Evolutionary conservation across 2,888 invertebrate genomes (phyloP).

Genomic region (Alcis repandata): DNA sequence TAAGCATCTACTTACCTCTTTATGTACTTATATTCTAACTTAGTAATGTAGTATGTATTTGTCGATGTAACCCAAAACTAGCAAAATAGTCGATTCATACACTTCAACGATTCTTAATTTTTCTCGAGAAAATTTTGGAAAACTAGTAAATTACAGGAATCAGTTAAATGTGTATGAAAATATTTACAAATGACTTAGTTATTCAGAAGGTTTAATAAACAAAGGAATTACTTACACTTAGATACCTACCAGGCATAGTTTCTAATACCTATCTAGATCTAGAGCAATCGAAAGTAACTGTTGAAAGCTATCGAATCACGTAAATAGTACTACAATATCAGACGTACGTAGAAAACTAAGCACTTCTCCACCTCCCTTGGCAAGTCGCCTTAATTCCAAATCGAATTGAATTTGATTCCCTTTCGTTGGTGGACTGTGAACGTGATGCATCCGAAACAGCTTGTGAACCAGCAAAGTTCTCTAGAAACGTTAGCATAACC

Average conservation of each 20-base stretch:
- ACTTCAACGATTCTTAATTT: too few species aligned
- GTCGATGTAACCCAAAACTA: not conserved
- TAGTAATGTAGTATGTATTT: not conserved
- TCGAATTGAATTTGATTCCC: constrained; percentile 30
- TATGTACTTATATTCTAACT: not conserved
- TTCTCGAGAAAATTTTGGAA: too few species aligned
- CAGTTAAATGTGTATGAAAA: too few species aligned
- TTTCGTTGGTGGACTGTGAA: constrained; percentile 15
- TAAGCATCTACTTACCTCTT: too few species aligned
- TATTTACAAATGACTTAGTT: too few species aligned
- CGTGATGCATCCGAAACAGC: constrained; percentile 26
- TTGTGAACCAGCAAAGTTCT: constrained; percentile 35
- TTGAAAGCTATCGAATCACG: not conserved
- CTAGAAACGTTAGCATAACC: constrained; percentile 67
- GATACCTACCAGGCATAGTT: not conserved
- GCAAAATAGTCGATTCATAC: too few species aligned
- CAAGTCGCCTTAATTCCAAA: constrained; percentile 13
- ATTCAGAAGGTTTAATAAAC: too few species aligned
- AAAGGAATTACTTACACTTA: not conserved
- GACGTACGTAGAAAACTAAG: constrained; percentile 15
- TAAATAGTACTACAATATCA: constrained; percentile 2
- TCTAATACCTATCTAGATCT: not conserved
- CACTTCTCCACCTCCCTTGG: constrained; percentile 5
- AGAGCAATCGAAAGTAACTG: constrained; percentile 3
- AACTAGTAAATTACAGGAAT: too few species aligned